These are phyloP conservation scores for Odiellus spinosus DNA, from an alignment of 2,888 invertebrate species.

Conservation along the genomic window DNA sequence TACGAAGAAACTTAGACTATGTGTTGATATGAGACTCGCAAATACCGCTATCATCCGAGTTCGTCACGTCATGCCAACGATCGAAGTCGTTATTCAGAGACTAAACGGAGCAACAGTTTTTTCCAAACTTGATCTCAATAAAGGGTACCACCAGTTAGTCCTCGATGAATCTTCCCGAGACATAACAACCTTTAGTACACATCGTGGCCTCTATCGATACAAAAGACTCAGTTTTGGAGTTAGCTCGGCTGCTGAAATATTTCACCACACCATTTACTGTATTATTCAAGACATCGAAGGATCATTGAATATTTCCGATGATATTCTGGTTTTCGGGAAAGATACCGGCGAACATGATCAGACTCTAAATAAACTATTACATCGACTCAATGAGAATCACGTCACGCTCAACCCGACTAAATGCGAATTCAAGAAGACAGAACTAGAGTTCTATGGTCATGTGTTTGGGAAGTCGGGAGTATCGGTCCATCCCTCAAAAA, in stretches of 20 bases:
- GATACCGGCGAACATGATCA: no score
- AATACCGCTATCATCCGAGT: not conserved
- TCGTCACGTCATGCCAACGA: not conserved
- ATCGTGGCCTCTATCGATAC: constrained; percentile 26
- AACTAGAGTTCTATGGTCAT: no score
- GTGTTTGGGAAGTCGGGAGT: no score
- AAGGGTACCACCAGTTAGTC: constrained; percentile 29
- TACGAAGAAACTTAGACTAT: not conserved
- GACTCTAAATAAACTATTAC: no score
- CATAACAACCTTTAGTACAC: constrained; percentile 30
- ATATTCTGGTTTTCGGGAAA: not conserved
- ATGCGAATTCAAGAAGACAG: no score
- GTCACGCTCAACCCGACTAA: no score
- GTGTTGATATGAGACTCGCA: not conserved
- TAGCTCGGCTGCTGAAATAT: not conserved
- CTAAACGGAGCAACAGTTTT: constrained; percentile 15
- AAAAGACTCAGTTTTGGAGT: not conserved
- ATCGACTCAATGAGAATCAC: no score
- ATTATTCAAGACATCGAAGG: not conserved
- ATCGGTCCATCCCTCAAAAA: no score
- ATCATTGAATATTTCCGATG: not conserved
- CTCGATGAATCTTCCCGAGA: constrained; percentile 23
- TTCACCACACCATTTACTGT: not conserved
- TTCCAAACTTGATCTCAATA: constrained; percentile 26
- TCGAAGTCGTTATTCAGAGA: not conserved